phyloP scores from a whole-genome alignment of 2,888 invertebrate species.

The Lissocephala sabroskyi region DNA sequence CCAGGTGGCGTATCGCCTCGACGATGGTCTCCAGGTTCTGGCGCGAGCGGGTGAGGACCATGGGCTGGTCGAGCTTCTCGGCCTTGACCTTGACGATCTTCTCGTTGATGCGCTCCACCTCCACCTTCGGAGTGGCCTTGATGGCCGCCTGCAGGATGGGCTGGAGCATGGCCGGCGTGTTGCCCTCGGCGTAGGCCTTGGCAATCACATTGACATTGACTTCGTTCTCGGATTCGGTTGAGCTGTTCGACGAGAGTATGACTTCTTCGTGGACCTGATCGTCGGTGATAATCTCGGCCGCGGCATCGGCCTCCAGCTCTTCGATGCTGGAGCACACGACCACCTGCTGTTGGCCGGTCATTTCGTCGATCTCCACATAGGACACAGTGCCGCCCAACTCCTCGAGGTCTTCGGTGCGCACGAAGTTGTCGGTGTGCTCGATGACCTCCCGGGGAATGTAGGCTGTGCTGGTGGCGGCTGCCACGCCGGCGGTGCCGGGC shows the following conservation, averaged over 20 bases:
- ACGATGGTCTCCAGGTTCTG: constrained; percentile 98
- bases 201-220: constrained; percentile 68
- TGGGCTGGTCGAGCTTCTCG: constrained; percentile 65
- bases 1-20: constrained; percentile 97
- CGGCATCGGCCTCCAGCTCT: constrained; percentile 67
- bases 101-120: constrained; percentile 79
- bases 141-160: constrained; percentile 89
- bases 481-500: constrained; percentile 53
- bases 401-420: constrained; percentile 68
- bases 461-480: constrained; percentile 38
- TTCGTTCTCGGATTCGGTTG: constrained; percentile 68
- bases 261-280: constrained; percentile 73
- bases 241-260: constrained; percentile 65
- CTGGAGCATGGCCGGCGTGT: constrained; percentile 72
- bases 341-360: constrained; percentile 78
- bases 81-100: constrained; percentile 70
- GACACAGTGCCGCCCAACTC: constrained; percentile 62
- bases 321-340: constrained; percentile 76
- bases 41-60: constrained; percentile 78
- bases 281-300: constrained; percentile 70
- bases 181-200: constrained; percentile 68
- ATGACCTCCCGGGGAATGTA: constrained; percentile 72
- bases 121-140: constrained; percentile 90
- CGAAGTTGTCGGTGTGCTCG: constrained; percentile 73
- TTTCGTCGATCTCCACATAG: constrained; percentile 70